Conservation (phyloP, 1,140 invertebrate species). For the Bradynema listronoti region DNA sequence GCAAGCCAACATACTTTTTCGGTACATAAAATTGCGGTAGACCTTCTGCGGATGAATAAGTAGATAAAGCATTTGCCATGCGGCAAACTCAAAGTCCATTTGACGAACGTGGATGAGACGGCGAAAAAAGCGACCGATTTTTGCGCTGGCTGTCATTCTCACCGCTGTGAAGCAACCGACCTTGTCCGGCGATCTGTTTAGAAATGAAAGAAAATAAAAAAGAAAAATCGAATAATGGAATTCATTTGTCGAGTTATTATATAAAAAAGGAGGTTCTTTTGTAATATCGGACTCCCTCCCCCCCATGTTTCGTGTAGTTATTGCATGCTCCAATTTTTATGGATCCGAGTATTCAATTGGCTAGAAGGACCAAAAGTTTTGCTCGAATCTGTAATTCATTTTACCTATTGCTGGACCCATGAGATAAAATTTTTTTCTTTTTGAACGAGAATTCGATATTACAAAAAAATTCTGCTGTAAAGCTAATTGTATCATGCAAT, state of each 20-base stretch:
- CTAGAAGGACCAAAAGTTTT: too few species aligned
- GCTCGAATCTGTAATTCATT: too few species aligned
- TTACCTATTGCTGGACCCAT: too few species aligned
- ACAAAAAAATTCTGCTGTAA: too few species aligned
- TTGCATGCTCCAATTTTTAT: too few species aligned
- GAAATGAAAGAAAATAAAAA: neutral
- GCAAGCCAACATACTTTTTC: constrained; percentile 84
- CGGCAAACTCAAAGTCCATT: constrained; percentile 99
- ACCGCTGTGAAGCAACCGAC: constrained; percentile 56
- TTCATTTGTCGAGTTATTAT: neutral
- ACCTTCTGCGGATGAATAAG: constrained; percentile 93
- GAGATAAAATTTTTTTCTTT: too few species aligned
- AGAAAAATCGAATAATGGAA: neutral
- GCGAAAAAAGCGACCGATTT: constrained; percentile 62
- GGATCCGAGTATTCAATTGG: too few species aligned
- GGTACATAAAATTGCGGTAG: constrained; percentile 89
- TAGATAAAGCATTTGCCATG: constrained; percentile 97
- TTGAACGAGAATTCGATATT: too few species aligned
- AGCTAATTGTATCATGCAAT: too few species aligned
- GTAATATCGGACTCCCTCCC: too few species aligned
- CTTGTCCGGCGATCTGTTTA: constrained; percentile 27
- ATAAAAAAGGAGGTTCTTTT: too few species aligned
- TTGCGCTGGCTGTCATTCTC: constrained; percentile 54
- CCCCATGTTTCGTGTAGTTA: too few species aligned
- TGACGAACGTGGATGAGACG: constrained; percentile 85